Evolutionary conservation across 2,797 vertebrate species (phyloP), one percentile per base, ranked within the genome.

Genomic region (Anableps anableps): DNA sequence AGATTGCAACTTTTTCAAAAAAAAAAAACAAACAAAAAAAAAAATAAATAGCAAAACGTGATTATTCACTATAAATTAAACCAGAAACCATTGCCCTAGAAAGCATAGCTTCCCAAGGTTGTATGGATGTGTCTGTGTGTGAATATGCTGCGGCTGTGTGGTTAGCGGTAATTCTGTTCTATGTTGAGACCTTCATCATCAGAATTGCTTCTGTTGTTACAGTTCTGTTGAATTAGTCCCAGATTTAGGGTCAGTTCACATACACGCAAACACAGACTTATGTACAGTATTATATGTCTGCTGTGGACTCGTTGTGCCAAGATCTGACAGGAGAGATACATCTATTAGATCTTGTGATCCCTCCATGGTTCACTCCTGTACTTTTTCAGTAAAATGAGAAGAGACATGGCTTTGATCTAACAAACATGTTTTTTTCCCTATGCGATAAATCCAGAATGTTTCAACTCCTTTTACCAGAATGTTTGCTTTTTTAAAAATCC

Each of bases 201-300:
- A 29, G n/a, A 45, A 72, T 70, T 43, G 13, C 80, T 83, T 80
- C 75, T 77, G 85, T 70, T 87, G 68, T 76, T 85, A 80, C 64
- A 58, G 84, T 72, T 79, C 80, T 72, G 74, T 72, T 87, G 93
- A 95, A 95, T 95, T 88, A 88, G 86, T 94, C 86, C 89, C 95
- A 96, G 93, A 94, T 87, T 92, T 78, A 78, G 85, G 58, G 70
- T 89, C 80, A 77, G 55, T 83, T 75, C 83, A 76, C 72, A 75
- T 80, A 80, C 73, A 77, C 58, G 71, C 73, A 73, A 58, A 66
- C 55, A 77, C 55, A 77, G 64, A 26, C 38, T 17, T 9, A 62
- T 55, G 71, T 75, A 66, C 31, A 77, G 47, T n/a, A 48, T 13
- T 80, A 48, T 36, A 72, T 83, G 79, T 83, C 85, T 74, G 78